A percentile compares a stretch with the other conserved stretches of the same genome.
Conservation (phyloP, 2,113 vertebrate genomes). For the Paradoxurus hermaphroditus region DNA sequence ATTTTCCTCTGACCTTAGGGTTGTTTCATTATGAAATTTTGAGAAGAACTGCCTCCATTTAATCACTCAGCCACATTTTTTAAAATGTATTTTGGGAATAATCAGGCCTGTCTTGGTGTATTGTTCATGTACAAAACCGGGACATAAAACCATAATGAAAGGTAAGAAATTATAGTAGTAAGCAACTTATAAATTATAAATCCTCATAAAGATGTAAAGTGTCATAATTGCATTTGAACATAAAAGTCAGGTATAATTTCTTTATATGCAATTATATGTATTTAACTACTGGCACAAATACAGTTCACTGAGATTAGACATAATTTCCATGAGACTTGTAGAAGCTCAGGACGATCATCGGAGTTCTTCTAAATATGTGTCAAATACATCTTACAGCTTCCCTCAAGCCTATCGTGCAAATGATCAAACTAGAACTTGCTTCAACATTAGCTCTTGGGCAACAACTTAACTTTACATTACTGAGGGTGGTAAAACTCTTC, state of each 20-base stretch:
- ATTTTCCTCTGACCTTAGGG: not conserved
- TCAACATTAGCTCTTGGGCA: not conserved
- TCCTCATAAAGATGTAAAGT: not conserved
- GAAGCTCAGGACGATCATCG: not conserved
- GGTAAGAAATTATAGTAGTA: not conserved
- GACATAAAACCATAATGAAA: not conserved
- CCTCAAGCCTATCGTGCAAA: not conserved
- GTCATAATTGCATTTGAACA: not conserved
- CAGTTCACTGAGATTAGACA: not conserved
- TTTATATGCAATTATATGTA: not conserved
- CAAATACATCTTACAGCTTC: not conserved
- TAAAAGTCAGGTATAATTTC: not conserved
- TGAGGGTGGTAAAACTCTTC: not conserved
- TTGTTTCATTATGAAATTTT: not conserved
- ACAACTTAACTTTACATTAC: not conserved
- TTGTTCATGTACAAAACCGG: not conserved
- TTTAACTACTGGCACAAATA: not conserved
- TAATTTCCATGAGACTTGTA: not conserved
- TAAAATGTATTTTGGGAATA: not conserved
- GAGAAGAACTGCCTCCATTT: not conserved
- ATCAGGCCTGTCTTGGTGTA: not conserved
- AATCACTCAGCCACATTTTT: not conserved
- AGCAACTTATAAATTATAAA: not conserved
- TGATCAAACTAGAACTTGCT: constrained; percentile 32
- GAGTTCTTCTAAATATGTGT: not conserved